Percentiles rank a stretch among this genome's conserved stretches.
Conservation (phyloP, 2,888 invertebrate species). For the Drosophila borborema region DNA sequence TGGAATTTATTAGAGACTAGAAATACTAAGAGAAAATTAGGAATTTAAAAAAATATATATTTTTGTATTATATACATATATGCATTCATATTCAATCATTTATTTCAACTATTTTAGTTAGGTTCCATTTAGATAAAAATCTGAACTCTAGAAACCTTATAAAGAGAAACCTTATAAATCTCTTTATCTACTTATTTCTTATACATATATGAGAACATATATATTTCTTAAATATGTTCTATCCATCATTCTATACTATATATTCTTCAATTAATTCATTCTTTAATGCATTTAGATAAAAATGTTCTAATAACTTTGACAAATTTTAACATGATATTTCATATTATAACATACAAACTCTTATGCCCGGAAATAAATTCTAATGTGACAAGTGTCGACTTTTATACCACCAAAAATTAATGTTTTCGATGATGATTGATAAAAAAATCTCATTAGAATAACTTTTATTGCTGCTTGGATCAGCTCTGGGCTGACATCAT, state of each 20-base stretch:
- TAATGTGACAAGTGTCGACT: background rate
- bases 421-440: conserved; percentile 6
- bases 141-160: too few species aligned
- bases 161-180: too few species aligned
- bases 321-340: background rate
- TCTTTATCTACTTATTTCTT: background rate
- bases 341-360: background rate
- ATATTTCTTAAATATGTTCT: background rate
- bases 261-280: background rate
- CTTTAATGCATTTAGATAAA: background rate
- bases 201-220: background rate
- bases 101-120: background rate
- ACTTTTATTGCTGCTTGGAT: background rate
- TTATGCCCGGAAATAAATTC: background rate
- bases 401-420: background rate
- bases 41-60: too few species aligned
- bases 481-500: conserved; percentile 45
- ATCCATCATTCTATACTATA: background rate
- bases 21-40: background rate
- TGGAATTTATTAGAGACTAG: too few species aligned
- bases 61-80: background rate
- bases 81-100: too few species aligned
- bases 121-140: too few species aligned
- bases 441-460: conserved; percentile 7
- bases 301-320: background rate